Percentiles rank a stretch among this genome's conserved stretches.
These are phyloP conservation scores for Phengaris arion DNA, from an alignment of 2,888 invertebrate species.

Conservation along the genomic window DNA sequence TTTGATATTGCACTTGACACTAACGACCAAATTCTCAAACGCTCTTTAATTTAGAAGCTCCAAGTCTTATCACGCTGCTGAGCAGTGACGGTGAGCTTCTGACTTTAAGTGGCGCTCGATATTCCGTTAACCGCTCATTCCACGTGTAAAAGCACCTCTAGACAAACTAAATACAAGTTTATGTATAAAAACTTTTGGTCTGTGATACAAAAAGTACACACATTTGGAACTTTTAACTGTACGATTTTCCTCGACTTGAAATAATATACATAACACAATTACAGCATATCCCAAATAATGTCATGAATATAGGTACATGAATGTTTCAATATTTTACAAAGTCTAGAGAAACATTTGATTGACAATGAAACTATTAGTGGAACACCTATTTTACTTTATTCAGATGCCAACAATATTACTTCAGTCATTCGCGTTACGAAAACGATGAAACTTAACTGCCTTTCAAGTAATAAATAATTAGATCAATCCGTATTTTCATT, in stretches of 20 bases:
- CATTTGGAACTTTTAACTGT: not conserved
- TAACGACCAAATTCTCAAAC: not conserved
- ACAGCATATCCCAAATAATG: not conserved
- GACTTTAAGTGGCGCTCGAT: too few species aligned
- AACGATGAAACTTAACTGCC: too few species aligned
- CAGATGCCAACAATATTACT: not conserved
- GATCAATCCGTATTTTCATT: not conserved
- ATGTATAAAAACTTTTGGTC: not conserved
- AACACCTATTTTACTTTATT: not conserved
- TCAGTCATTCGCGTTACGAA: too few species aligned
- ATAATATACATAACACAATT: not conserved
- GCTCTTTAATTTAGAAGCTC: not conserved
- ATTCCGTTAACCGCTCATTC: not conserved
- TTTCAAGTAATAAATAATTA: not conserved
- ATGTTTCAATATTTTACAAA: not conserved
- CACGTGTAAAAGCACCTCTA: not conserved
- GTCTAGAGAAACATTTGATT: not conserved
- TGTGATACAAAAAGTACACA: not conserved
- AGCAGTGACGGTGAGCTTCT: too few species aligned
- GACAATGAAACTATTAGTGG: not conserved
- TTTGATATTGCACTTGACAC: too few species aligned
- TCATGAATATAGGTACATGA: not conserved
- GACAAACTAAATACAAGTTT: slow-evolving; percentile 3
- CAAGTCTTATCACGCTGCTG: too few species aligned
- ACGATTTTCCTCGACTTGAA: slow-evolving; percentile 2